phyloP scores from a whole-genome alignment of 2,888 invertebrate species.

The Caprella mutica region DNA sequence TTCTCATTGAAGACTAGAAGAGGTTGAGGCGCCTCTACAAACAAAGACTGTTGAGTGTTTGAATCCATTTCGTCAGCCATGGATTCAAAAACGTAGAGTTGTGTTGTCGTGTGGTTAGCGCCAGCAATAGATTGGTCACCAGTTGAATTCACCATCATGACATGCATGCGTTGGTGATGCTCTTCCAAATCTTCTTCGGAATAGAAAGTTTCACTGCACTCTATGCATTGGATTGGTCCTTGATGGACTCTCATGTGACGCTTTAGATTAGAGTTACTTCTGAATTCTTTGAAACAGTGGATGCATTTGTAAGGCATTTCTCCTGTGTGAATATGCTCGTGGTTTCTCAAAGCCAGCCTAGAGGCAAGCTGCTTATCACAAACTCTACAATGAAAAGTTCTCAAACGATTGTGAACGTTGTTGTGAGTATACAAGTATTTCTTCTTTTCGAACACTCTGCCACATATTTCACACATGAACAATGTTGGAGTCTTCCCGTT shows the following conservation, averaged over 20 bases:
- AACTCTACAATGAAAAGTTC: constrained; percentile 19
- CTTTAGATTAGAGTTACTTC: constrained; percentile 30
- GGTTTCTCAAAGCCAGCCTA: constrained; percentile 30
- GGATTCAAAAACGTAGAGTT: constrained; percentile 29
- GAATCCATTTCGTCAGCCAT: constrained; percentile 27
- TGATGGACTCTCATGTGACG: constrained; percentile 22
- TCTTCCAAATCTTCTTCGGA: constrained; percentile 18
- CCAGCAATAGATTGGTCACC: constrained; percentile 13
- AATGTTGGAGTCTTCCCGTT: constrained; percentile 13
- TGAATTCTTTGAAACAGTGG: constrained; percentile 26
- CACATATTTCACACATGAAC: constrained; percentile 33
- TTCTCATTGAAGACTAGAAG: constrained; percentile 30
- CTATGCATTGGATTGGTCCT: constrained; percentile 17
- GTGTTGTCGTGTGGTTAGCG: background rate
- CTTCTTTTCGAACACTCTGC: constrained; percentile 32
- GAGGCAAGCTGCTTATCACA: constrained; percentile 33
- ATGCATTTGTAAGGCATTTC: constrained; percentile 31
- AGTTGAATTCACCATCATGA: constrained; percentile 29
- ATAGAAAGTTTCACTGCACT: constrained; percentile 23
- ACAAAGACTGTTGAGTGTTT: constrained; percentile 27
- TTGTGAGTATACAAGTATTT: constrained; percentile 33
- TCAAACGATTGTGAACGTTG: constrained; percentile 30
- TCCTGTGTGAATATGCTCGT: constrained; percentile 30
- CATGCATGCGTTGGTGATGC: constrained; percentile 25
- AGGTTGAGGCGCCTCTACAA: constrained; percentile 27